Evolutionary conservation across 2,113 vertebrate species (phyloP), one percentile per base, ranked within the genome.

Genomic region (Sarotherodon lohbergeri): DNA sequence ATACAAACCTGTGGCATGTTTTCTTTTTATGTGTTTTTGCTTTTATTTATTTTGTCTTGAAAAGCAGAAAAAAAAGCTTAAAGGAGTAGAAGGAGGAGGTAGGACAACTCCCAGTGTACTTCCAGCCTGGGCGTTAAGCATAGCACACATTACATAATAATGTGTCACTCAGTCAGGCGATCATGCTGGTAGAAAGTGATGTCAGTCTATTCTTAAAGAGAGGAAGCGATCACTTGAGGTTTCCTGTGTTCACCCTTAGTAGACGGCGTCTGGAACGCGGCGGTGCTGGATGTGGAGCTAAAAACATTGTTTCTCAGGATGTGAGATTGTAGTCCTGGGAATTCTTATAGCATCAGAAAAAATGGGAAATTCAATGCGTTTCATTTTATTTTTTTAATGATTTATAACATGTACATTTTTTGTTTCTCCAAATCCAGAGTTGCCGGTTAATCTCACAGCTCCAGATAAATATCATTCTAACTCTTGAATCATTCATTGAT

Each of bases 161-260:
- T 88, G 86, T 91, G 89, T 89, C 92, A 86, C 39, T 85, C 86
- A 79, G 94, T 94, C 88, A 93, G 83, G 88, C 8, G 41, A 81
- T 87, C 27, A 4, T 22, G 52, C 84, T 87, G 82, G 90, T 87
- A 88, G 85, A 93, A 95, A 92, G 92, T 93, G 90, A 94, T 92
- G 93, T 93, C 84, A 88, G 90, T 71, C 90, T 88, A 90, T 95
- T 94, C 94, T 92, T 92, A 88, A 90, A 92, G 82, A 86, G 88
- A 80, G 93, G 95, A 96, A 96, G 91, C 66, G 81, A 91, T 92
- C 81, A 71, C 90, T 90, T 88, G 56, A 87, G 90, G 92, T 94
- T 96, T 96, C 94, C 95, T 92, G 89, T 63, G 83, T 54, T 85
- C 68, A n/a, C 66, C 59, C 73, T 52, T 32, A 52, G 81, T 85